Conservation (phyloP, 2,888 invertebrate species). For the Troides helena region DNA sequence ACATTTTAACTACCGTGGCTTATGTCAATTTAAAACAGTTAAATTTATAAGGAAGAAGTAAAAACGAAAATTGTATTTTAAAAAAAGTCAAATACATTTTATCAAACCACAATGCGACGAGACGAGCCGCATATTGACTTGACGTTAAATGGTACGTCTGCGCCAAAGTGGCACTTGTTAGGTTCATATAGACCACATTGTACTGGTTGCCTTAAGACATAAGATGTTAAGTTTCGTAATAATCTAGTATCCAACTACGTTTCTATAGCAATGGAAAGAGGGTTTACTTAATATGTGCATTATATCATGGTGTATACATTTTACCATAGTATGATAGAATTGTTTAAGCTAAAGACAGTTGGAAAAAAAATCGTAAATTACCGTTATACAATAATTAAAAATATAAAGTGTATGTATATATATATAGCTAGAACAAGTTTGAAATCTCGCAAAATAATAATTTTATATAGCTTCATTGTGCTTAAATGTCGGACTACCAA, state of each 20-base stretch:
- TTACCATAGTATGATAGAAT: neutral
- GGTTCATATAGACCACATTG: too few relatives aligned
- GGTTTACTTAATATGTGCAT: neutral
- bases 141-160: too few relatives aligned
- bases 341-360: neutral
- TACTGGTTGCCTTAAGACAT: too few relatives aligned
- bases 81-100: too few relatives aligned
- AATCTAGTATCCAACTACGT: neutral
- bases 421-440: neutral
- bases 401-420: neutral
- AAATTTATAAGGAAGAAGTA: too few relatives aligned
- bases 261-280: neutral
- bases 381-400: neutral
- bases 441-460: neutral
- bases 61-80: too few relatives aligned
- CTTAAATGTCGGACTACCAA: slow-evolving; percentile 21
- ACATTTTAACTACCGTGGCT: too few relatives aligned
- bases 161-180: too few relatives aligned
- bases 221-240: neutral
- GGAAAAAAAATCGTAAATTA: neutral
- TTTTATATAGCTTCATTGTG: neutral
- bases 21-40: too few relatives aligned
- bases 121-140: too few relatives aligned
- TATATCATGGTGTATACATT: neutral
- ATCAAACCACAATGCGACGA: too few relatives aligned